phyloP scores from a whole-genome alignment of 2,113 vertebrate species.

The Cervus canadensis region DNA sequence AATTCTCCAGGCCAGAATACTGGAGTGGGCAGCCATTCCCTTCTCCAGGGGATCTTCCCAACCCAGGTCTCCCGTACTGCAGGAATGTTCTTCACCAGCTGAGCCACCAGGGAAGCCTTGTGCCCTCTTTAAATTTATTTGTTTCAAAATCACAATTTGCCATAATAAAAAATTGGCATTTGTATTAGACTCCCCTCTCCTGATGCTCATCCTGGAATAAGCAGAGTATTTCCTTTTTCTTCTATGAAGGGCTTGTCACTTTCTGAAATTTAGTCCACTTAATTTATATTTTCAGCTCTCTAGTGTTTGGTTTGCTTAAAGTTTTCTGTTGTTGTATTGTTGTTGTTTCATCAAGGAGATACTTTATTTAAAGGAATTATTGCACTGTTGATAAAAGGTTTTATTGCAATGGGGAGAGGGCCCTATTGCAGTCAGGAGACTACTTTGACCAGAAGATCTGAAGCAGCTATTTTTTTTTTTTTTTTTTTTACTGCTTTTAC shows the following conservation, averaged over 20 bases:
- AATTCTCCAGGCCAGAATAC: not conserved
- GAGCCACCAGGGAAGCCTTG: not conserved
- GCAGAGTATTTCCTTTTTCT: not conserved
- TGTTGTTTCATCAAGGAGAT: not conserved
- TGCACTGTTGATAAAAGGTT: not conserved
- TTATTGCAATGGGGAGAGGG: not conserved
- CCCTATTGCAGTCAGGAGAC: not conserved
- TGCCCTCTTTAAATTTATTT: not conserved
- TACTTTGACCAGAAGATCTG: not conserved
- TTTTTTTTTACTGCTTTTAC: not conserved
- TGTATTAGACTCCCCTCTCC: not conserved
- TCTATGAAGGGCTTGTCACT: not conserved
- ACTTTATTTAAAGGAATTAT: not conserved
- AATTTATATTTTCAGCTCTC: not conserved
- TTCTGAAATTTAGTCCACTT: not conserved
- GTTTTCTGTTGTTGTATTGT: not conserved
- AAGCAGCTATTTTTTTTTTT: not conserved
- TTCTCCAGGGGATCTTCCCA: not conserved
- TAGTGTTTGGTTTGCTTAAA: not conserved
- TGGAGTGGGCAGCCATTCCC: not conserved
- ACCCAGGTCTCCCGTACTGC: fast-evolving
- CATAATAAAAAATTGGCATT: not conserved
- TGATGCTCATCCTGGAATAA: not conserved
- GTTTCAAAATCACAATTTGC: not conserved
- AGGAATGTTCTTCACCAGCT: not conserved